Percentiles rank a stretch among this genome's conserved stretches.
These are phyloP conservation scores for Oceanites oceanicus DNA, from an alignment of 2,113 vertebrate genomes.

Conservation along the genomic window DNA sequence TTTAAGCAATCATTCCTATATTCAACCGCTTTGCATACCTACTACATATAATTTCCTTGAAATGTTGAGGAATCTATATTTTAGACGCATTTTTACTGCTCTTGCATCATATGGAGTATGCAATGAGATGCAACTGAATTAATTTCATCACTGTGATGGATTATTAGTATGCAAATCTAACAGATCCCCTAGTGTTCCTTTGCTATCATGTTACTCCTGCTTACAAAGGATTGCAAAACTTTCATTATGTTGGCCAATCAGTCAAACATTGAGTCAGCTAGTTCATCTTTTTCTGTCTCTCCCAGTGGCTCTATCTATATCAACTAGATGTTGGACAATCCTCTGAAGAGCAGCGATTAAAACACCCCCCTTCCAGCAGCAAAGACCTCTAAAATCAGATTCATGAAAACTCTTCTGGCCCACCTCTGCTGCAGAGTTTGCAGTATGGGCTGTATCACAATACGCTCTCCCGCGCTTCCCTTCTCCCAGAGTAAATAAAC, in stretches of 20 bases:
- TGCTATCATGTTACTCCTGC: not conserved
- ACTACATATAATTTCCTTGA: not conserved
- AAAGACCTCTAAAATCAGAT: not conserved
- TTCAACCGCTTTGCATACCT: not conserved
- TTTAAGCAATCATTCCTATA: not conserved
- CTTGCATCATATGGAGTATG: not conserved
- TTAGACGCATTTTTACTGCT: not conserved
- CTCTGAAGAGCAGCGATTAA: not conserved
- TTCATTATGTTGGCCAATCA: conserved; percentile 36
- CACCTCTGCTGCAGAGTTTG: not conserved
- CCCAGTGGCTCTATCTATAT: not conserved
- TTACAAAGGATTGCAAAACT: conserved; percentile 45
- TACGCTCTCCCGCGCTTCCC: not conserved
- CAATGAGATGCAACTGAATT: conserved; percentile 3
- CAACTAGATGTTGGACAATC: not conserved
- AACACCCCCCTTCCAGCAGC: not conserved
- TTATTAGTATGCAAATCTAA: conserved; percentile 51
- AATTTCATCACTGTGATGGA: conserved; percentile 39
- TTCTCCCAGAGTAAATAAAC: conserved; percentile 53
- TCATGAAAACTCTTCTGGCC: not conserved
- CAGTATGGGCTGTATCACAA: not conserved
- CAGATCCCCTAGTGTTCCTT: conserved; percentile 33
- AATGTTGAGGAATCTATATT: not conserved
- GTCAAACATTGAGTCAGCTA: not conserved
- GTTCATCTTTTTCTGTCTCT: conserved; percentile 22